Evolutionary conservation across 2,888 invertebrate genomes (phyloP), one percentile per base, ranked within the genome.

Genomic region (Watsonalla binaria): DNA sequence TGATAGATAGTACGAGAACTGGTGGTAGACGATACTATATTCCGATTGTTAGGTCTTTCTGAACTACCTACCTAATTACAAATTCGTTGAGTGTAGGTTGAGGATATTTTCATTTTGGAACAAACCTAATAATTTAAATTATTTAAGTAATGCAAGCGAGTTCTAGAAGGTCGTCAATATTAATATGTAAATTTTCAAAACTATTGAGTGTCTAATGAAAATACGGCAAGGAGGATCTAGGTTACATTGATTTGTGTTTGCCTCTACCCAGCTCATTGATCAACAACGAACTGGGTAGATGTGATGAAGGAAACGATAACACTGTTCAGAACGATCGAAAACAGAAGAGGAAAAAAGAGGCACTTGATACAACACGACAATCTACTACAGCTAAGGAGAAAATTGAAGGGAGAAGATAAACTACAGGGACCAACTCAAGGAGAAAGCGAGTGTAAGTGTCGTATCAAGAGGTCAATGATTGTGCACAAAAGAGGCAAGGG

Each of bases 21-120:
- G 62, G 66, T 62, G 63, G 59, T 51, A 59, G 35, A 14, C 14
- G 37, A 35, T 13, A 37, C 37, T 37, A 42, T 8, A 11, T 11
- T 11, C 5, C 0, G 11, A 42, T 11, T 8, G 42, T 42, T 11
- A 51, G 60, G 70, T 61, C 66, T 69, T 62, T 65, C 66, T 72
- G 65, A 72, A 65, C 68, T 65, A 70, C 64, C 68, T 68, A 70
- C 66, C 68, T 68, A 67, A 68, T 67, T 66, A 57, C 58, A 61
- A 64, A 62, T 60, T 42, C 35, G 49, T 52, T 60, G 55, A 55
- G 9, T 42, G 42, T 11, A 42, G 42, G 42, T 42, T n/a, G n/a
- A n/a, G 37, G 11, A 11, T 8, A 11, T 42, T 5, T 11, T 11
- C 42, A 42, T 11, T 42, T 6, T 42, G 1, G 8, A 4, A 42